Evolutionary conservation across 2,888 invertebrate genomes (phyloP).

Genomic region (Nomada ruficornis): DNA sequence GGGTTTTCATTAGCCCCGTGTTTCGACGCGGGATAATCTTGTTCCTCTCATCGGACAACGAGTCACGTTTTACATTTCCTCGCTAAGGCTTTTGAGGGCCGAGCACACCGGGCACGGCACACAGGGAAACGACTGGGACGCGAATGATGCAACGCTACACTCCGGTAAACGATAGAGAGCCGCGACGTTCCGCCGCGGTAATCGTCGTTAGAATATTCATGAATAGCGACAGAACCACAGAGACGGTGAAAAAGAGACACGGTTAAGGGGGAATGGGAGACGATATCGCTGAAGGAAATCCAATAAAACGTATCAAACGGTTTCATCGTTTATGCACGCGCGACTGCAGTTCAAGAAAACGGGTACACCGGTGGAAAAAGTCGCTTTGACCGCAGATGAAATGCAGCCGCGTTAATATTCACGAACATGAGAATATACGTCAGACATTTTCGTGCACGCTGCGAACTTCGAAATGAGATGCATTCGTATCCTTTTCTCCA

Average conservation of each 20-base stretch:
- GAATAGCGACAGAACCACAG: slow-evolving; percentile 53
- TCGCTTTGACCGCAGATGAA: slow-evolving; percentile 13
- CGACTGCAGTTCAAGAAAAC: slow-evolving; percentile 30
- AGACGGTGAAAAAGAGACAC: slow-evolving; percentile 41
- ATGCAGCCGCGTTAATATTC: slow-evolving; percentile 37
- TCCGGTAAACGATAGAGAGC: slow-evolving; percentile 66
- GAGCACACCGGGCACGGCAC: not conserved
- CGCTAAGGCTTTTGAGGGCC: slow-evolving; percentile 34
- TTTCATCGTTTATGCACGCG: slow-evolving; percentile 39
- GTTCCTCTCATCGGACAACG: slow-evolving; percentile 32
- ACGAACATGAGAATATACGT: slow-evolving; percentile 9
- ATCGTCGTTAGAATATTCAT: slow-evolving; percentile 78
- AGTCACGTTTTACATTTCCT: slow-evolving; percentile 56
- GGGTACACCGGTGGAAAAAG: slow-evolving; percentile 21
- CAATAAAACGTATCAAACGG: slow-evolving; percentile 57
- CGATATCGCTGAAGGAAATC: slow-evolving; percentile 52
- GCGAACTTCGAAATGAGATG: not conserved
- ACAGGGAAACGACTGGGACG: slow-evolving; percentile 31
- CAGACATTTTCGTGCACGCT: slow-evolving; percentile 5
- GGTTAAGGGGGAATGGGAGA: not conserved
- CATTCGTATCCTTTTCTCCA: not conserved
- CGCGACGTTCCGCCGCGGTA: slow-evolving; percentile 61
- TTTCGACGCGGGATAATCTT: slow-evolving; percentile 36
- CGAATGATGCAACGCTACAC: slow-evolving; percentile 58
- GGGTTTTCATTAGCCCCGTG: slow-evolving; percentile 22